Conservation (phyloP, 2,888 invertebrate species). For the Cacoxenus indagator region DNA sequence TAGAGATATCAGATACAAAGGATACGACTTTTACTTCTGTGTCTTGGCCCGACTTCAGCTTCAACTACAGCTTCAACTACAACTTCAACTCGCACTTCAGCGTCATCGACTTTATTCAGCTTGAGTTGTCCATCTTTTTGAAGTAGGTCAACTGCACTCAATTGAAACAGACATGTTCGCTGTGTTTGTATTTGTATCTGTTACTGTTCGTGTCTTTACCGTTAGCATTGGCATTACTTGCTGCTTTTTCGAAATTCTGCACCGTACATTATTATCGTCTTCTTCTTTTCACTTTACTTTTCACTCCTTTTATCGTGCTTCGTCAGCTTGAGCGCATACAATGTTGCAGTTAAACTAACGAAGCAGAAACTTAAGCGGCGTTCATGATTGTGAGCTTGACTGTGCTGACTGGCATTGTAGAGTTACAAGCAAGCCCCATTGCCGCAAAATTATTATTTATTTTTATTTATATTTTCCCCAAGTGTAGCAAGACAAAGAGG, state of each 20-base stretch:
- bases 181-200: constrained; percentile 7
- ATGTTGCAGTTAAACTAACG: constrained; percentile 49
- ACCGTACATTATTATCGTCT: neutral
- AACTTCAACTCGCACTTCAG: neutral
- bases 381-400: constrained; percentile 7
- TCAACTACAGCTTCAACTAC: neutral
- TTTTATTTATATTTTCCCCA: constrained; percentile 6
- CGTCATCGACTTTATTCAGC: constrained; percentile 21
- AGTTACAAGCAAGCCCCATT: neutral
- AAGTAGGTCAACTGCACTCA: constrained; percentile 57
- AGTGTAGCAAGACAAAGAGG: constrained; percentile 11
- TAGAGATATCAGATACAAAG: neutral
- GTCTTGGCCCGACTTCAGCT: neutral
- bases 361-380: constrained; percentile 54
- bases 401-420: neutral
- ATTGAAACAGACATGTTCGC: constrained; percentile 46
- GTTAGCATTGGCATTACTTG: neutral
- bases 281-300: constrained; percentile 13
- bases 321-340: constrained; percentile 57
- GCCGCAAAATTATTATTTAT: constrained; percentile 12
- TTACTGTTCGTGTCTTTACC: neutral
- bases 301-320: constrained; percentile 33
- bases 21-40: neutral
- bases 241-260: neutral
- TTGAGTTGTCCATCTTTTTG: constrained; percentile 38